phyloP scores from a whole-genome alignment of 2,113 vertebrate genomes.

The Notiomystis cincta region DNA sequence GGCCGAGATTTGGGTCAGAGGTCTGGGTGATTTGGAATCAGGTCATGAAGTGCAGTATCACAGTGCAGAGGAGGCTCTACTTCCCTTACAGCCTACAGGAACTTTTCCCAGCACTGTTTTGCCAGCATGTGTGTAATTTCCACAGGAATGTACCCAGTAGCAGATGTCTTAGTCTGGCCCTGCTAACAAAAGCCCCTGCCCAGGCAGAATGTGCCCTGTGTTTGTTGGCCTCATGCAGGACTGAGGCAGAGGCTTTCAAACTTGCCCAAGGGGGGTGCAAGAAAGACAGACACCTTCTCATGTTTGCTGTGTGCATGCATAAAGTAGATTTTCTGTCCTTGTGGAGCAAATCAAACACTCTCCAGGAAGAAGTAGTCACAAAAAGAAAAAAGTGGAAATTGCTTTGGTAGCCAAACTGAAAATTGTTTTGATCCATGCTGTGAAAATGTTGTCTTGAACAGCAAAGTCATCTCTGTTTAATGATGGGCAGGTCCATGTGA shows the following conservation, averaged over 20 bases:
- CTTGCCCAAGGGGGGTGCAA: accelerated
- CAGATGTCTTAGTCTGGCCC: neutral
- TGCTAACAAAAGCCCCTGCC: neutral
- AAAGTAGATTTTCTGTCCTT: neutral
- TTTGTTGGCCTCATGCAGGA: neutral
- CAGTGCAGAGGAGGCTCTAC: neutral
- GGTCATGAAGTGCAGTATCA: accelerated
- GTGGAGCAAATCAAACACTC: neutral
- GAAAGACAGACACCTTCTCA: neutral
- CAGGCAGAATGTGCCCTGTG: accelerated
- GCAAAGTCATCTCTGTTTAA: neutral
- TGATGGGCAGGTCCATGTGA: neutral
- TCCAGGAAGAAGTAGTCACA: neutral
- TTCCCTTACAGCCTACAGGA: neutral
- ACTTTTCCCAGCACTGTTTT: neutral
- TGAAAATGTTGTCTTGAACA: neutral
- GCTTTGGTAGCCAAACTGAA: neutral
- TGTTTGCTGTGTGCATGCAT: neutral
- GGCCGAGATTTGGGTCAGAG: neutral
- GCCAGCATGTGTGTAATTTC: neutral
- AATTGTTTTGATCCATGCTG: neutral
- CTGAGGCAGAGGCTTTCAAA: neutral
- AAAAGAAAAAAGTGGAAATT: neutral
- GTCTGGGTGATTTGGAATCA: neutral
- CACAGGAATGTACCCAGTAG: neutral